phyloP scores from a whole-genome alignment of 2,797 vertebrate genomes.

The Anguilla marmorata region DNA sequence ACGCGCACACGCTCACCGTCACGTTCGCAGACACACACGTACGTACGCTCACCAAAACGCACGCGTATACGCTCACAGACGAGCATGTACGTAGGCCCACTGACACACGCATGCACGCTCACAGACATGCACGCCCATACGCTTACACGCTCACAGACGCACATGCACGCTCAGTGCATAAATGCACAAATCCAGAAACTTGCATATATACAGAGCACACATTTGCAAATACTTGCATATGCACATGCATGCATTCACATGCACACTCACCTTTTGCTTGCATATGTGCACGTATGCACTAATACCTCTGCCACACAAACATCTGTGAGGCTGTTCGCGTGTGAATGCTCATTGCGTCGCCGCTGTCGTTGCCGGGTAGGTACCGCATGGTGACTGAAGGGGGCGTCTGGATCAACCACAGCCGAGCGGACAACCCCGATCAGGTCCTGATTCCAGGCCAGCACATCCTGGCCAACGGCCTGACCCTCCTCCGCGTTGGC shows the following conservation, averaged over 20 bases:
- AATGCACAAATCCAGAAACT: too few species aligned
- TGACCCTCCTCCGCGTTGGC: slow-evolving; percentile 85
- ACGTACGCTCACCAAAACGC: too few species aligned
- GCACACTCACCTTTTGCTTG: background rate
- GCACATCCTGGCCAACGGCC: slow-evolving; percentile 89
- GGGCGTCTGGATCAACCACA: slow-evolving; percentile 91
- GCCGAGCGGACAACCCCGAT: slow-evolving; percentile 77
- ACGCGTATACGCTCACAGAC: too few species aligned
- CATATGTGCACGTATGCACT: background rate
- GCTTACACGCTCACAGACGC: background rate
- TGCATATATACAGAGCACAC: too few species aligned
- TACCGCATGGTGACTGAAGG: slow-evolving; percentile 85
- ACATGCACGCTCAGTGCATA: background rate
- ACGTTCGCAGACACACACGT: too few species aligned
- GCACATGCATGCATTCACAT: background rate
- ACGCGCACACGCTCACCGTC: too few species aligned
- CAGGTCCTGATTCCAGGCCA: slow-evolving; percentile 82
- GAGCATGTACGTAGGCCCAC: too few species aligned
- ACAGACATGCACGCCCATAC: too few species aligned
- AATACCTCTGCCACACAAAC: too few species aligned
- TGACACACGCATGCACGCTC: too few species aligned
- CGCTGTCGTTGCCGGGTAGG: slow-evolving; percentile 62
- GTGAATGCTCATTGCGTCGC: background rate
- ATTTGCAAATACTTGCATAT: too few species aligned
- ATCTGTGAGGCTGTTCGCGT: background rate